Conservation (phyloP, 2,888 invertebrate species). For the Caenorhabditis sp. region DNA sequence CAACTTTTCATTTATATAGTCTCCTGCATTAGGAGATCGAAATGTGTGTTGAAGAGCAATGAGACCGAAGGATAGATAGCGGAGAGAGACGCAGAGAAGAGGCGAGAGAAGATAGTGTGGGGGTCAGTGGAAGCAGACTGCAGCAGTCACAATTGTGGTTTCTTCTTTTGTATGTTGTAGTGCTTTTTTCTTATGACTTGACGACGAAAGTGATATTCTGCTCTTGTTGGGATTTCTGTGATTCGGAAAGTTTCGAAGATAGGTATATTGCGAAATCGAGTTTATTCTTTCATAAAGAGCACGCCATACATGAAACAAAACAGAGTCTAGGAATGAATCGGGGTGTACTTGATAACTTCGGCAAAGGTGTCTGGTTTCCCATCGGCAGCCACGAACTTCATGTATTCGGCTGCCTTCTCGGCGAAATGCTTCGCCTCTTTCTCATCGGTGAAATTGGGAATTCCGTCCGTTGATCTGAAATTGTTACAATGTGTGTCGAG, state of each 20-base stretch:
- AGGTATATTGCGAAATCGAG: constrained; percentile 24
- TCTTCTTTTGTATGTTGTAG: constrained; percentile 43
- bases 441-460: constrained; percentile 60
- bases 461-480: constrained; percentile 43
- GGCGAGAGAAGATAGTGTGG: constrained; percentile 16
- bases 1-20: constrained; percentile 17
- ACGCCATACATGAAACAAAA: not conserved
- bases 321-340: constrained; percentile 36
- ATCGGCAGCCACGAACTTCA: constrained; percentile 46
- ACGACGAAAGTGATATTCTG: not conserved
- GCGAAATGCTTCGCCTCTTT: constrained; percentile 52
- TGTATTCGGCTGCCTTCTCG: constrained; percentile 54
- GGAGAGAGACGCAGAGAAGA: constrained; percentile 32
- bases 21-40: constrained; percentile 12
- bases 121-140: constrained; percentile 24
- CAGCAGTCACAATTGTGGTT: constrained; percentile 52
- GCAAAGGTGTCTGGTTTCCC: constrained; percentile 64
- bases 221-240: constrained; percentile 1
- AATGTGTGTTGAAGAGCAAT: constrained; percentile 47
- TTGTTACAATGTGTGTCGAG: not conserved
- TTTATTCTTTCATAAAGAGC: constrained; percentile 20
- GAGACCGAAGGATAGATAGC: constrained; percentile 25
- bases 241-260: constrained; percentile 5
- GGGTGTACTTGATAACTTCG: constrained; percentile 56
- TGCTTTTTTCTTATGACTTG: not conserved